These are phyloP conservation scores for Oncorhynchus kisutch DNA, from an alignment of 2,113 vertebrate species.

Conservation along the genomic window DNA sequence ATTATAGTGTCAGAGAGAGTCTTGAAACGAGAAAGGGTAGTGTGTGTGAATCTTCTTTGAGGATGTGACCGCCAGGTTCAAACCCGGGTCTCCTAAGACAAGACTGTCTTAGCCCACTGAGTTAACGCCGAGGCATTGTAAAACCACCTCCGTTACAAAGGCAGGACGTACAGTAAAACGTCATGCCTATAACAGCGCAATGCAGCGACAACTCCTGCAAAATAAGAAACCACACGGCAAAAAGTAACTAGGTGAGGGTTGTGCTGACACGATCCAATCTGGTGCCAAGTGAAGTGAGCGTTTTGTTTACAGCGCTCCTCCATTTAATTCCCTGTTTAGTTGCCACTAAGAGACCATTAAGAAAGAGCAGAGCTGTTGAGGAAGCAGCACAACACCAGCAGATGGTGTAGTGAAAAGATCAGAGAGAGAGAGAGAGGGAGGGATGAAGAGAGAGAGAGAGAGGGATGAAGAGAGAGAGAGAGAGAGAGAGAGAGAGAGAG, in stretches of 20 bases:
- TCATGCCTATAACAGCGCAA: too few species aligned
- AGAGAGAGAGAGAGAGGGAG: neutral
- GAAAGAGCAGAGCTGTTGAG: constrained; percentile 18
- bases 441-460: neutral
- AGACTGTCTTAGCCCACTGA: too few species aligned
- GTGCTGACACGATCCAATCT: constrained; percentile 11
- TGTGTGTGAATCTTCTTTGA: constrained; percentile 6
- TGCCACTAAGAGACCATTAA: constrained; percentile 41
- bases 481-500: too few species aligned
- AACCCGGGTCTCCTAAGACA: too few species aligned
- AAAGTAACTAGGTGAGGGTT: neutral
- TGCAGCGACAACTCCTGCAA: too few species aligned
- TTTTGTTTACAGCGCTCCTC: constrained; percentile 37
- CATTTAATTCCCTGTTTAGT: constrained; percentile 30
- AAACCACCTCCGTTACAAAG: too few species aligned
- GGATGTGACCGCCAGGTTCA: too few species aligned
- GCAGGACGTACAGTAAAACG: too few species aligned
- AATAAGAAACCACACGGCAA: neutral
- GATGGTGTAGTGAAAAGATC: constrained; percentile 8
- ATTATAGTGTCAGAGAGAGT: too few species aligned
- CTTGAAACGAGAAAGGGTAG: constrained; percentile 13
- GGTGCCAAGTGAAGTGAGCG: constrained; percentile 16
- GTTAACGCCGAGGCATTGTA: too few species aligned
- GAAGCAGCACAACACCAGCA: constrained; percentile 19
- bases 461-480: too few species aligned